Percentiles rank a stretch among this genome's conserved stretches.
Evolutionary conservation across 2,888 invertebrate genomes (phyloP).

Genomic region (Megastigmus dorsalis): DNA sequence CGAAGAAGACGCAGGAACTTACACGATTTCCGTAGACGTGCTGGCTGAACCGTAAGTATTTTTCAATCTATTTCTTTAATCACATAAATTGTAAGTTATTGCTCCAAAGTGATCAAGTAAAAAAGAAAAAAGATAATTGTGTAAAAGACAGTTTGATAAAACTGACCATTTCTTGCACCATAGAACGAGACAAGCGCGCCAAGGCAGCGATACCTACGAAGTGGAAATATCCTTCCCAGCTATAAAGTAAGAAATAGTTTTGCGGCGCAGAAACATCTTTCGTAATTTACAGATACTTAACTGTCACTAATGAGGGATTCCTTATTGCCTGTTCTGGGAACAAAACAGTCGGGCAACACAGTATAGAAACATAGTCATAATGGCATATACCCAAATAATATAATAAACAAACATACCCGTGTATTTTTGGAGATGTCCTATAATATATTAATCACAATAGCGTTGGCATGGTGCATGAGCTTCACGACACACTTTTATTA

Average conservation of each 20-base stretch:
- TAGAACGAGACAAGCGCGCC: slow-evolving; percentile 89
- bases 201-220: slow-evolving; percentile 92
- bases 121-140: no score
- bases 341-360: slow-evolving; percentile 15
- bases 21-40: slow-evolving; percentile 87
- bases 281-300: slow-evolving; percentile 53
- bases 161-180: slow-evolving; percentile 51
- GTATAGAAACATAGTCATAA: slow-evolving; percentile 27
- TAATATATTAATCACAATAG: slow-evolving; percentile 41
- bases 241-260: slow-evolving; percentile 83
- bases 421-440: no score
- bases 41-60: slow-evolving; percentile 89
- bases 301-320: slow-evolving; percentile 52
- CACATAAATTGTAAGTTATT: slow-evolving; percentile 31
- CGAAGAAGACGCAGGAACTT: slow-evolving; percentile 85
- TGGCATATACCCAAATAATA: slow-evolving; percentile 16
- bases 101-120: slow-evolving; percentile 15
- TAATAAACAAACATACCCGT: slow-evolving; percentile 32
- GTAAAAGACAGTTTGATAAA: slow-evolving; percentile 58
- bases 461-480: slow-evolving; percentile 51
- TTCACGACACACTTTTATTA: slow-evolving; percentile 27
- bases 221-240: slow-evolving; percentile 94
- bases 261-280: slow-evolving; percentile 29
- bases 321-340: slow-evolving; percentile 26
- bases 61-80: background rate